A percentile compares a stretch with the other conserved stretches of the same genome.
Conservation (phyloP, 2,113 vertebrate species). For the Myxocyprinus asiaticus region DNA sequence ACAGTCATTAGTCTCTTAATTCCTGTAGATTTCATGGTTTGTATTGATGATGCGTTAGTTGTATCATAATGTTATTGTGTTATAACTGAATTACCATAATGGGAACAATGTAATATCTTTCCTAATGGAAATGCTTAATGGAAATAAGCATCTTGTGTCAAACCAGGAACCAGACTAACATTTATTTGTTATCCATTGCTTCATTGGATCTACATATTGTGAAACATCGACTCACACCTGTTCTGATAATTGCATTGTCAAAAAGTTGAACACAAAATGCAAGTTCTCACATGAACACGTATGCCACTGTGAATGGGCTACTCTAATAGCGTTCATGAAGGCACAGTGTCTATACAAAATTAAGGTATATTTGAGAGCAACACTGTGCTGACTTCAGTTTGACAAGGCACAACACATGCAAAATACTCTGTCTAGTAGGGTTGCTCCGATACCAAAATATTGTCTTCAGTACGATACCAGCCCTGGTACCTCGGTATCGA, state of each 20-base stretch:
- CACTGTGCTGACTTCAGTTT: too few relatives aligned
- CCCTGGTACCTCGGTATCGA: too few relatives aligned
- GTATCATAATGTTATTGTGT: constrained; percentile 30
- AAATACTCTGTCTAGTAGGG: too few relatives aligned
- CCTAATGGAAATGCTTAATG: constrained; percentile 33
- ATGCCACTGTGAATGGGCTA: too few relatives aligned
- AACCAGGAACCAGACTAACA: background rate
- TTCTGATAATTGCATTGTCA: constrained; percentile 5
- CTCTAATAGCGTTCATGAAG: too few relatives aligned
- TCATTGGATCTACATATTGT: background rate
- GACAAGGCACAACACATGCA: too few relatives aligned
- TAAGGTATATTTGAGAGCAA: too few relatives aligned
- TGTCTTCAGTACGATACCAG: too few relatives aligned
- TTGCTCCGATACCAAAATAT: too few relatives aligned
- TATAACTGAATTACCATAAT: constrained; percentile 31
- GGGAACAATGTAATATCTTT: constrained; percentile 20
- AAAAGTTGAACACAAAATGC: background rate
- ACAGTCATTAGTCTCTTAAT: constrained; percentile 29
- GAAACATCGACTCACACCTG: constrained; percentile 4
- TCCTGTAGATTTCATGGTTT: constrained; percentile 14
- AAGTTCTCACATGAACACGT: too few relatives aligned
- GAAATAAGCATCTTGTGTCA: constrained; percentile 18
- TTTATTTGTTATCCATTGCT: constrained; percentile 20
- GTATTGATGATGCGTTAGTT: constrained; percentile 15
- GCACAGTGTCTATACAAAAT: too few relatives aligned